Conservation (phyloP, 2,113 vertebrate species). For the Callocephalon fimbriatum region DNA sequence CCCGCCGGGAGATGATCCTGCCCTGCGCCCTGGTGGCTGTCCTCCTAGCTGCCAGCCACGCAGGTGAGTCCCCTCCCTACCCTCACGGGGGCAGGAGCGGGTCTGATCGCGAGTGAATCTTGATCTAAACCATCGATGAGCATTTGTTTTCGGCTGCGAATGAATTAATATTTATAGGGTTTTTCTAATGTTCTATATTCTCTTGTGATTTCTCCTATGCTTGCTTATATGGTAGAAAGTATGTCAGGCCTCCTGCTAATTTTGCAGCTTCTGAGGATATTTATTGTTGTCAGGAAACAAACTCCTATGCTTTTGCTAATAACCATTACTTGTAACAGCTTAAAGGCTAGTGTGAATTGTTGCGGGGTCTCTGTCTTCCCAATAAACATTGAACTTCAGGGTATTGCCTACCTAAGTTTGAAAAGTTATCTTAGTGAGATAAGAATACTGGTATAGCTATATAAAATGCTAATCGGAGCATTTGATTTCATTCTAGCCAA, state of each 20-base stretch:
- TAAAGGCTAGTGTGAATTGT: not conserved
- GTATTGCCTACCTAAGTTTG: fast-evolving
- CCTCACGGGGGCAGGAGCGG: not conserved
- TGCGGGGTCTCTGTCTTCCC: not conserved
- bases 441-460: fast-evolving
- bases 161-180: not conserved
- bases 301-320: fast-evolving
- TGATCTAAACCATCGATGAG: fast-evolving
- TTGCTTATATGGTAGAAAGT: too few species aligned
- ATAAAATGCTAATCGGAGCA: fast-evolving
- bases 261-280: not conserved
- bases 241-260: not conserved
- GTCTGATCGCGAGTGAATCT: not conserved
- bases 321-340: too few species aligned
- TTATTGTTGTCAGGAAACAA: not conserved
- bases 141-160: not conserved
- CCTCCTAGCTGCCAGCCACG: not conserved
- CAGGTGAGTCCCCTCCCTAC: conserved; percentile 53
- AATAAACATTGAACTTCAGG: too few species aligned
- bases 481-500: conserved; percentile 76
- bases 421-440: fast-evolving
- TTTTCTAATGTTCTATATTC: not conserved
- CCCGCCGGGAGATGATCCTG: conserved; percentile 26
- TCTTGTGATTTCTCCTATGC: not conserved
- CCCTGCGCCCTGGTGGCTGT: conserved; percentile 21